Evolutionary conservation across 2,113 vertebrate species (phyloP).

Genomic region (Rhineura floridana): DNA sequence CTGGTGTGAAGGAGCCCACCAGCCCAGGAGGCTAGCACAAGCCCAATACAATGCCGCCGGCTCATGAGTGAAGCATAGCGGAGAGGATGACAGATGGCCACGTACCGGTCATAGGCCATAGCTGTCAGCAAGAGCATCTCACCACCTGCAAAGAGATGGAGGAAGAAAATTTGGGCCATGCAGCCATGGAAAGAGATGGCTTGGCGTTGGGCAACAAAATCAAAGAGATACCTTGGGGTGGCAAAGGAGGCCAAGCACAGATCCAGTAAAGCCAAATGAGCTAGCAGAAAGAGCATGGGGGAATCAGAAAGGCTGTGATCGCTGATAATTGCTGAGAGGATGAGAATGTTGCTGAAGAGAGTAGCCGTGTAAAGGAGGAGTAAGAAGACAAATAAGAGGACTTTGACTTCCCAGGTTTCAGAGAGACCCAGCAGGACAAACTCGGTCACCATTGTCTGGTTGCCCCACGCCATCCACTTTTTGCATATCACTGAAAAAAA

Average conservation of each 20-base stretch:
- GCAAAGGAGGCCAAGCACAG: constrained; percentile 50
- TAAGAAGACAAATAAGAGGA: constrained; percentile 50
- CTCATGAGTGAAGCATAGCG: constrained; percentile 58
- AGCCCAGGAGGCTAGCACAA: constrained; percentile 45
- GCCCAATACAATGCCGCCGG: constrained; percentile 25
- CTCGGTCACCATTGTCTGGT: constrained; percentile 42
- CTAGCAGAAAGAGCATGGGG: constrained; percentile 61
- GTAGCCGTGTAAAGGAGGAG: constrained; percentile 41
- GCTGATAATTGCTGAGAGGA: constrained; percentile 40
- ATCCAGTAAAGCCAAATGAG: constrained; percentile 63
- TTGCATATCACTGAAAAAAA: neutral
- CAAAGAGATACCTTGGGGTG: constrained; percentile 50
- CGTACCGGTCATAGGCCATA: constrained; percentile 67
- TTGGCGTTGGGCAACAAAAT: neutral
- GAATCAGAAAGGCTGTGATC: constrained; percentile 32
- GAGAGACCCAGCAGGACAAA: constrained; percentile 62
- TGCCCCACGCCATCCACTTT: constrained; percentile 40
- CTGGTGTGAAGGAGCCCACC: constrained; percentile 44
- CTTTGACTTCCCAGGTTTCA: constrained; percentile 28
- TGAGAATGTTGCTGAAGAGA: constrained; percentile 46
- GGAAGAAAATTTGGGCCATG: constrained; percentile 55
- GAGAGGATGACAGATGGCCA: constrained; percentile 68
- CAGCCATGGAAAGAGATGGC: constrained; percentile 52
- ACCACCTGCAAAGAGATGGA: constrained; percentile 51
- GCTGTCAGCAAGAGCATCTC: constrained; percentile 53